Base-by-base conservation (phyloP, 1,140 invertebrate genomes). In the Metaphire vulgaris region DNA sequence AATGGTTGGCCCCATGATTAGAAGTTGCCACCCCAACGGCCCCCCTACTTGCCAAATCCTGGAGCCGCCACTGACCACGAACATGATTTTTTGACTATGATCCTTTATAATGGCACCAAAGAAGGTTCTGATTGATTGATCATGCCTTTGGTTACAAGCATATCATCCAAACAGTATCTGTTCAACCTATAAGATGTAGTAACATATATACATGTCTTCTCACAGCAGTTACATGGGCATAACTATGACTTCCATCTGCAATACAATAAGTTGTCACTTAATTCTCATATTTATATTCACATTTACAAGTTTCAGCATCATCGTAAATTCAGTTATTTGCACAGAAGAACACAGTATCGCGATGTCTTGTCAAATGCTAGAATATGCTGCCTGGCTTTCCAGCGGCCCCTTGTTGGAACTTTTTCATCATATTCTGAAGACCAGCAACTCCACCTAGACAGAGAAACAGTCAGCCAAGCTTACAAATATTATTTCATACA, bases 361-460 rank as follows among this genome's bases (percentile, higher is more conserved):
- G 41, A 56, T 56, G 41, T 56, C 21, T 56, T 56, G 41, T 12
- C 41, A 56, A 12, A 21, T 12, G 6, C 41, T 56, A 56, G 41
- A 56, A 56, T 21, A 56, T 56, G 41, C 21, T 56, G 15, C 79
- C 79, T 26, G 76, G 32, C 66, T 74, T 76, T 0, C 76, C 74
- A 64, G 41, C 74, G 29, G 74, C 41, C 33, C 79, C 75, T 56
- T 66, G 33, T 33, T 98, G 96, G 79, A 99, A 88, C 85, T 99
- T 97, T 80, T 93, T 89, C 95, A 99, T 98, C 92, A 99, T 98
- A 84, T 93, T 98, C 84, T 99, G 95, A 1, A 99, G 87, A 14
- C 97, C 97, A 69, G 91, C 90, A 90, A 98, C 96, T 33, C 98
- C 98, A 81, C 96, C 95, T 94, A 89, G 89, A 21, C 41, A 56